phyloP scores from a whole-genome alignment of 1,140 invertebrate genomes.

The Gryon sp. region DNA sequence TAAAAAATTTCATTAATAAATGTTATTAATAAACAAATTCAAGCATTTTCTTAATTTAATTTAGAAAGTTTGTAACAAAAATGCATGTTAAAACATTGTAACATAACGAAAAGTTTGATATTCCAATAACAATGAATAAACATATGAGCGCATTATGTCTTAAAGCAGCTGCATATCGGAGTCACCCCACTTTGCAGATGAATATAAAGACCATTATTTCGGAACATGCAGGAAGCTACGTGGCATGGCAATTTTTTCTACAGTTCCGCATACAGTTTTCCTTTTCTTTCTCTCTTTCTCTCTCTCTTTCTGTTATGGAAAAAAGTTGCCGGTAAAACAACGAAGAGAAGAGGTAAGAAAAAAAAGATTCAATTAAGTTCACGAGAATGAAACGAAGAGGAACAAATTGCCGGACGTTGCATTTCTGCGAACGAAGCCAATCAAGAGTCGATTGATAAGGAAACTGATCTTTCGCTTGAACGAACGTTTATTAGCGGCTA shows the following conservation, averaged over 20 bases:
- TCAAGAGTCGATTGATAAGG: slow-evolving; percentile 40
- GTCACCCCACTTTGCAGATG: slow-evolving; percentile 32
- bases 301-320: too few relatives aligned
- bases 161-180: slow-evolving; percentile 45
- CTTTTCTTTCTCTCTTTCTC: too few relatives aligned
- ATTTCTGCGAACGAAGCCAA: slow-evolving; percentile 7
- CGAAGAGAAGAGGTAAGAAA: neutral
- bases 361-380: neutral
- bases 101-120: slow-evolving; percentile 22
- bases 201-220: slow-evolving; percentile 52
- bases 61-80: too few relatives aligned
- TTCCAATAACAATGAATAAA: slow-evolving; percentile 32
- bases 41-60: too few relatives aligned
- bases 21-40: too few relatives aligned
- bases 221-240: slow-evolving; percentile 23
- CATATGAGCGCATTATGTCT: slow-evolving; percentile 52
- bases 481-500: slow-evolving; percentile 40
- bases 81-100: too few relatives aligned
- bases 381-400: too few relatives aligned
- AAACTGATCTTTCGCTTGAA: slow-evolving; percentile 28
- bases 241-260: neutral
- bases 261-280: neutral
- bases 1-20: too few relatives aligned
- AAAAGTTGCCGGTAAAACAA: neutral
- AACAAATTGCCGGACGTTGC: slow-evolving; percentile 1